These are phyloP conservation scores for Imbricaverruca yamaguchii DNA, from an alignment of 2,888 invertebrate genomes.

Conservation along the genomic window DNA sequence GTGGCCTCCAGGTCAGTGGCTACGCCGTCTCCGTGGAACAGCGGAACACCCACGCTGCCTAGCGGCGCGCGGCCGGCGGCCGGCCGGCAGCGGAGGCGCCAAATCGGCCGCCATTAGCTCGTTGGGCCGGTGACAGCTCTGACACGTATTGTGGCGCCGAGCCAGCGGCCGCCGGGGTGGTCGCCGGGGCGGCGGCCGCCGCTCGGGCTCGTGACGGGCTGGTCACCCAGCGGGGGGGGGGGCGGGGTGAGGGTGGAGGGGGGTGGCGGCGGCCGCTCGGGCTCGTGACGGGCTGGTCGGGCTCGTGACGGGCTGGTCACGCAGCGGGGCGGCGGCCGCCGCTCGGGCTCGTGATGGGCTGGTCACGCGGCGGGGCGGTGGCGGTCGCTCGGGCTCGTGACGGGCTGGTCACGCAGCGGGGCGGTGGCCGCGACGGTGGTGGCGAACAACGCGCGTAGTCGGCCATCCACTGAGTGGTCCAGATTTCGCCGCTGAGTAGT, in stretches of 20 bases:
- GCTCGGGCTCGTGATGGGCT: too few relatives aligned
- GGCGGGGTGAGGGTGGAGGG: background rate
- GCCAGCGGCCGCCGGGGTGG: background rate
- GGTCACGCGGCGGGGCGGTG: too few relatives aligned
- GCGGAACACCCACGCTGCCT: background rate
- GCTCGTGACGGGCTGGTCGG: background rate
- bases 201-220: background rate
- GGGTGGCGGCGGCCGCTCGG: background rate
- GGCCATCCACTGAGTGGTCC: too few relatives aligned
- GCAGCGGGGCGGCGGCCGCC: too few relatives aligned
- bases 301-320: background rate
- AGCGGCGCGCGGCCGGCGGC: background rate
- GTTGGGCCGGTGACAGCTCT: background rate
- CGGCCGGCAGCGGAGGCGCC: background rate
- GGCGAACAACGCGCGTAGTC: too few relatives aligned
- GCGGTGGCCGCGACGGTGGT: too few relatives aligned
- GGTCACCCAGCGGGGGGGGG: background rate
- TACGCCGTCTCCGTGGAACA: too few relatives aligned
- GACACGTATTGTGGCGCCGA: background rate
- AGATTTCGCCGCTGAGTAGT: too few relatives aligned
- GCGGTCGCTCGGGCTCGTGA: too few relatives aligned
- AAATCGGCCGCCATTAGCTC: constrained; percentile 6
- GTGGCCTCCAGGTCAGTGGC: too few relatives aligned
- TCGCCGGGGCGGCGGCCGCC: background rate
- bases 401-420: too few relatives aligned